A percentile compares a stretch with the other conserved stretches of the same genome.
These are phyloP conservation scores for Orgyia antiqua DNA, from an alignment of 2,888 invertebrate genomes.

Conservation along the genomic window DNA sequence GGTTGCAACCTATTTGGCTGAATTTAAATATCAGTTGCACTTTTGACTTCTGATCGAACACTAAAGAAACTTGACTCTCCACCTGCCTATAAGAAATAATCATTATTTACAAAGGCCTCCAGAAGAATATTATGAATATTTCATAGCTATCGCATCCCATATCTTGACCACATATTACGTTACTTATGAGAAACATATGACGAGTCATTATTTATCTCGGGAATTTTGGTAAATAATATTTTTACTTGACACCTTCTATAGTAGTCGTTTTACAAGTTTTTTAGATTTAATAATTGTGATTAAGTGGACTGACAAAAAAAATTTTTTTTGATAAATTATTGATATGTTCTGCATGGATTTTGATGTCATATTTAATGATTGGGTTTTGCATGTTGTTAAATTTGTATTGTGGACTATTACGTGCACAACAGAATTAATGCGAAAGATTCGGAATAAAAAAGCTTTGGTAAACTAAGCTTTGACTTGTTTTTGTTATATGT, in stretches of 20 bases:
- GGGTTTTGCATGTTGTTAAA: too few species aligned
- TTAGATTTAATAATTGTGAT: too few species aligned
- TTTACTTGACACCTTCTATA: constrained; percentile 3
- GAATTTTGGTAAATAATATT: not conserved
- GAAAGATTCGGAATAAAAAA: too few species aligned
- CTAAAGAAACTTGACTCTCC: constrained; percentile 64
- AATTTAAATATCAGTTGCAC: not conserved
- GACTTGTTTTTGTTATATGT: too few species aligned
- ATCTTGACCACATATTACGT: constrained; percentile 65
- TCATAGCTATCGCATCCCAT: constrained; percentile 54
- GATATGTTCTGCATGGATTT: too few species aligned
- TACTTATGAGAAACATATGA: constrained; percentile 60
- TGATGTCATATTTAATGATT: too few species aligned
- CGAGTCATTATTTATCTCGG: constrained; percentile 49
- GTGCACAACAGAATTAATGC: too few species aligned
- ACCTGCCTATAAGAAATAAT: constrained; percentile 71
- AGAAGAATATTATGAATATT: constrained; percentile 60
- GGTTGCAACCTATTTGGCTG: constrained; percentile 4
- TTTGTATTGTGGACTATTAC: too few species aligned
- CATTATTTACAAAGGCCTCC: constrained; percentile 70
- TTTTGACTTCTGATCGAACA: constrained; percentile 6
- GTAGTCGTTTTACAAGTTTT: not conserved
- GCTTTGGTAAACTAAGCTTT: too few species aligned
- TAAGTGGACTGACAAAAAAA: too few species aligned
- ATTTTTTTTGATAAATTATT: too few species aligned